Conservation (phyloP, 1,140 invertebrate species). For the Listronotus bonariensis region DNA sequence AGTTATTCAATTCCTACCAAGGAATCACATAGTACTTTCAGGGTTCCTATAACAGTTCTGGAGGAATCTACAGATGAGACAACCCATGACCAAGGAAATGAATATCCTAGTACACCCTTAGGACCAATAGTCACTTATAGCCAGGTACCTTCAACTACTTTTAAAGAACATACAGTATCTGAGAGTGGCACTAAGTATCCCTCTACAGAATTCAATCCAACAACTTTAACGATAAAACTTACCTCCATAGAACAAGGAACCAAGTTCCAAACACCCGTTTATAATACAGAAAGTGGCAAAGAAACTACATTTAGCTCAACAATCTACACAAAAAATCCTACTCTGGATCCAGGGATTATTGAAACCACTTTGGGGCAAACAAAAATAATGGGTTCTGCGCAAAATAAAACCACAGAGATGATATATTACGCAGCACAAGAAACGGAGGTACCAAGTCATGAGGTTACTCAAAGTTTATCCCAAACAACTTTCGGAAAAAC, state of each 20-base stretch:
- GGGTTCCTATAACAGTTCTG: constrained; percentile 6
- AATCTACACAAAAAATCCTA: not conserved
- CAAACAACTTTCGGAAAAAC: not conserved
- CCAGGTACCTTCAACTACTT: not conserved
- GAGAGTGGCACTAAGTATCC: not conserved
- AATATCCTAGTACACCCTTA: not conserved
- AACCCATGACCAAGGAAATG: not conserved
- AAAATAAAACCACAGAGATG: constrained; percentile 20
- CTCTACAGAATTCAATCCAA: not conserved
- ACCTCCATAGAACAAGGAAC: not conserved
- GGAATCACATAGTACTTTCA: constrained; percentile 1
- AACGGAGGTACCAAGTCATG: not conserved
- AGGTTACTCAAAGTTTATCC: not conserved
- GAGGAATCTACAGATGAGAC: constrained; percentile 1
- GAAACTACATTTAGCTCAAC: not conserved
- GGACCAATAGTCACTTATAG: not conserved
- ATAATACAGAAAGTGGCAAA: not conserved
- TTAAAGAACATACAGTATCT: not conserved
- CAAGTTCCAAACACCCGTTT: too few species aligned
- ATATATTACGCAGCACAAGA: constrained; percentile 12
- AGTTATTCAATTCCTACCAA: constrained; percentile 1
- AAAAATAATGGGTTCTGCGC: constrained; percentile 7
- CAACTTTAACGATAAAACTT: not conserved
- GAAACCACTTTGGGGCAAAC: constrained; percentile 14
- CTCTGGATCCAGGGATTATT: not conserved